Conservation (phyloP, 1,140 invertebrate species). For the Drosophila nebulosa region DNA sequence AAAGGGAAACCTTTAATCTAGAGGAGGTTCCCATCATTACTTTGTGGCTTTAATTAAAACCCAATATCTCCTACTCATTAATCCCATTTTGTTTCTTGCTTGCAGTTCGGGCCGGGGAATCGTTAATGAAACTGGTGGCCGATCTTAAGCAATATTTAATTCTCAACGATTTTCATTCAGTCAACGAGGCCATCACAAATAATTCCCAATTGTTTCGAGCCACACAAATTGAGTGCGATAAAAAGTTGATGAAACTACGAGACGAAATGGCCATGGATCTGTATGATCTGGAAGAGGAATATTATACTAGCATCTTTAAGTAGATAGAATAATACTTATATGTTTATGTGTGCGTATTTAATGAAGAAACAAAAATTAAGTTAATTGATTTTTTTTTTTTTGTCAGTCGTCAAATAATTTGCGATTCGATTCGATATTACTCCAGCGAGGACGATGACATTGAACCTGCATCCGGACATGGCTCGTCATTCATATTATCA, state of each 20-base stretch:
- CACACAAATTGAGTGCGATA: constrained; percentile 95
- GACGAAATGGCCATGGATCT: constrained; percentile 97
- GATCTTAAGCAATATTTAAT: constrained; percentile 98
- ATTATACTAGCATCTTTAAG: constrained; percentile 97
- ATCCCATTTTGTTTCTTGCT: no score
- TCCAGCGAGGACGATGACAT: constrained; percentile 4
- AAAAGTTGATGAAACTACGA: constrained; percentile 93
- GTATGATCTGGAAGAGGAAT: constrained; percentile 98
- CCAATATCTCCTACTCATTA: no score
- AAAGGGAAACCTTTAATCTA: no score
- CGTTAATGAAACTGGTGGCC: constrained; percentile 96
- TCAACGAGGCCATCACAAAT: constrained; percentile 96
- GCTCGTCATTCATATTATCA: constrained; percentile 73
- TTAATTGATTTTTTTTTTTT: background rate
- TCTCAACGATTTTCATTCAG: constrained; percentile 97
- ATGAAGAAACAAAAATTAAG: background rate
- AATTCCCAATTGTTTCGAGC: constrained; percentile 94
- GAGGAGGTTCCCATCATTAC: no score
- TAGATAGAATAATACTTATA: constrained; percentile 70
- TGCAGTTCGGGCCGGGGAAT: constrained; percentile 94
- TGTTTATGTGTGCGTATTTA: background rate
- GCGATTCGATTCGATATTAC: background rate
- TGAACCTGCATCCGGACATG: background rate
- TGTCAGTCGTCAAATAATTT: no score
- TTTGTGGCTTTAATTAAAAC: background rate